Base-by-base conservation (phyloP, 2,113 vertebrate species). In the Ceyx margarethae region DNA sequence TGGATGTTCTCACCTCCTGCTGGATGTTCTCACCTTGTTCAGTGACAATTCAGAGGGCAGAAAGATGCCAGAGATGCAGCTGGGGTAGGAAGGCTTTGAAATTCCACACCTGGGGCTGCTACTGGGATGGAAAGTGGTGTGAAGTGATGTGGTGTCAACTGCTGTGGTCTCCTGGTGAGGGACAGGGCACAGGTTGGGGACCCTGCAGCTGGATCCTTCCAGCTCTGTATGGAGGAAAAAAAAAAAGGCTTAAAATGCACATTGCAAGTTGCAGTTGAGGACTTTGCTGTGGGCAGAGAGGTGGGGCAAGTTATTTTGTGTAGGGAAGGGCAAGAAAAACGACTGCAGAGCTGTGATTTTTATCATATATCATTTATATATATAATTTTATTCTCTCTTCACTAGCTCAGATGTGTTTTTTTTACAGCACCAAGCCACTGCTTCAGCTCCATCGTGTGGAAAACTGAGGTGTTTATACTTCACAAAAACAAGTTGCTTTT, bases 181-280 rank as follows among this genome's bases (percentile, higher is more conserved):
- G 53, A 26, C 37, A 11, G 60, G 11, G 5, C 25, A 4, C n/a
- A 21, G 11, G 0, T 15, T 14, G n/a, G 35, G 45, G 20, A 13
- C 37, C 40, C 50, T 73, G 48, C 0, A 1, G 23, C 48, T 20
- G 28, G 43, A 7, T 40, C 65, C 2, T 14, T 75, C 45, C 80
- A 3, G 19, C 29, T 72, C 2, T 0, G 13, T 15, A 11, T 7
- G 50, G 53, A 42, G 37, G 37, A 9, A 37, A 37, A 37, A 37
- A 37, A 37, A 37, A 84, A 48, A 53, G 3, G 8, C 33, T 67
- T 65, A 23, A 48, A 68, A 65, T 67, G 54, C 12, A 2, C 5
- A 0, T 3, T 67, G 31, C 4, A 67, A 18, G 4, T 29, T 64
- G 14, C 37, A 19, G 2, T 48, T 2, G 37, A 42, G 20, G 40